Percentiles rank a stretch among this genome's conserved stretches.
Evolutionary conservation across 2,797 vertebrate species (phyloP).

Genomic region (Tapera naevia): DNA sequence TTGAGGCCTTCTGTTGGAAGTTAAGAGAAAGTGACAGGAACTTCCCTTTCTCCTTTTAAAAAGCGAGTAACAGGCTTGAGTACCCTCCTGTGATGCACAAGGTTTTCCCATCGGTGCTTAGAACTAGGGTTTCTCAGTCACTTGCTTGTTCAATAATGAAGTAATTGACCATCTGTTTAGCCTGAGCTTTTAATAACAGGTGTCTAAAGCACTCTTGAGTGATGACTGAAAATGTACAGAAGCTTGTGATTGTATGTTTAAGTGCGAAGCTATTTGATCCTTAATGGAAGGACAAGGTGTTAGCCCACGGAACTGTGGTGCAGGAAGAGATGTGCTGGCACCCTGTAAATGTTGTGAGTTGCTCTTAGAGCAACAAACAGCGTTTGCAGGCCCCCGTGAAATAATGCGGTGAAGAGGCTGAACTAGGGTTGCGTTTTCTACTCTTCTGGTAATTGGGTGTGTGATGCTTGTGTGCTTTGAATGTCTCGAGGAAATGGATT

Average conservation of each 20-base stretch:
- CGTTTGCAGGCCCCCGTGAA: neutral
- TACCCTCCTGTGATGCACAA: neutral
- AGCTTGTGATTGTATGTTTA: neutral
- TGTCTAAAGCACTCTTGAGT: neutral
- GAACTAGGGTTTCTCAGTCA: neutral
- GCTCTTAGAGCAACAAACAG: neutral
- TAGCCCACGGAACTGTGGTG: neutral
- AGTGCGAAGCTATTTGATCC: neutral
- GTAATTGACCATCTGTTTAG: neutral
- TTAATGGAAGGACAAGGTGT: neutral
- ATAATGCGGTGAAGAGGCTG: neutral
- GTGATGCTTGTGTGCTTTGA: neutral
- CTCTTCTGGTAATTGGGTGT: neutral
- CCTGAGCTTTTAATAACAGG: neutral
- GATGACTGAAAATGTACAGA: neutral
- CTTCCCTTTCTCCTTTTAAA: neutral
- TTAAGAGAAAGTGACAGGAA: neutral
- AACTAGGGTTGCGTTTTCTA: neutral
- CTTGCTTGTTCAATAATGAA: neutral
- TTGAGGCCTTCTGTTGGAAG: neutral
- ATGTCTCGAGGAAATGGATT: neutral
- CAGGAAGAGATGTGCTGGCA: neutral
- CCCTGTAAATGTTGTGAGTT: neutral
- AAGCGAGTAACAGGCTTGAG: neutral
- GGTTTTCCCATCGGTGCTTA: neutral